Evolutionary conservation across 2,797 vertebrate species (phyloP).

Genomic region (Halcyon leucocephala): DNA sequence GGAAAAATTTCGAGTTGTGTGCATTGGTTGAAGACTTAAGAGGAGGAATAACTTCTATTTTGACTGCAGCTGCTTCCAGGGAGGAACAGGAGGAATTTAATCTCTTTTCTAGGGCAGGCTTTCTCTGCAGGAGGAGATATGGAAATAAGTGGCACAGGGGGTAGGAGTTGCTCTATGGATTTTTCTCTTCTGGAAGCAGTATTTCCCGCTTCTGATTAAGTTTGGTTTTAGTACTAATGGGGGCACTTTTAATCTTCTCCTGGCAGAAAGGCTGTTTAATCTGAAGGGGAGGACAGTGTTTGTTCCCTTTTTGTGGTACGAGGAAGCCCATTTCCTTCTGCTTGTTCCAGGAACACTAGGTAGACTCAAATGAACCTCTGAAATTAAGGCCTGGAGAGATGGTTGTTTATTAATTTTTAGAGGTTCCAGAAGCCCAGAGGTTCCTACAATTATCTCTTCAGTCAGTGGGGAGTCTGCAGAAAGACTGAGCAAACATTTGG

Average conservation of each 20-base stretch:
- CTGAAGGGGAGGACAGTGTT: background rate
- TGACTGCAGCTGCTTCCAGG: background rate
- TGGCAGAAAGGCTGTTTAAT: background rate
- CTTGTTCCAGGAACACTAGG: background rate
- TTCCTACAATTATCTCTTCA: background rate
- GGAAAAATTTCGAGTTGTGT: fast-evolving
- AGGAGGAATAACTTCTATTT: background rate
- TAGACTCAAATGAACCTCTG: too few species aligned
- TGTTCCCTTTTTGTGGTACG: background rate
- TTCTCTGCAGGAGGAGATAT: background rate
- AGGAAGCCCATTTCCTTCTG: background rate
- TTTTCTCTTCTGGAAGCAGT: background rate
- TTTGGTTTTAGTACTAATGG: background rate
- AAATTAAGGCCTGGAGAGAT: background rate
- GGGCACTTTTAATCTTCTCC: background rate
- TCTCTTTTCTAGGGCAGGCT: background rate
- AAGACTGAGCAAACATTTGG: background rate
- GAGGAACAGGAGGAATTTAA: background rate
- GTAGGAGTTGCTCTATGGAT: background rate
- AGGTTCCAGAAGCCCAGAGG: background rate
- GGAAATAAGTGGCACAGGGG: background rate
- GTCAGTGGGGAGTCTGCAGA: background rate
- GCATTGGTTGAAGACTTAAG: background rate
- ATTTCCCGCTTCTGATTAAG: background rate
- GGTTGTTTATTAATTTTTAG: background rate